phyloP scores from a whole-genome alignment of 2,113 vertebrate species.

The Aegithalos caudatus region DNA sequence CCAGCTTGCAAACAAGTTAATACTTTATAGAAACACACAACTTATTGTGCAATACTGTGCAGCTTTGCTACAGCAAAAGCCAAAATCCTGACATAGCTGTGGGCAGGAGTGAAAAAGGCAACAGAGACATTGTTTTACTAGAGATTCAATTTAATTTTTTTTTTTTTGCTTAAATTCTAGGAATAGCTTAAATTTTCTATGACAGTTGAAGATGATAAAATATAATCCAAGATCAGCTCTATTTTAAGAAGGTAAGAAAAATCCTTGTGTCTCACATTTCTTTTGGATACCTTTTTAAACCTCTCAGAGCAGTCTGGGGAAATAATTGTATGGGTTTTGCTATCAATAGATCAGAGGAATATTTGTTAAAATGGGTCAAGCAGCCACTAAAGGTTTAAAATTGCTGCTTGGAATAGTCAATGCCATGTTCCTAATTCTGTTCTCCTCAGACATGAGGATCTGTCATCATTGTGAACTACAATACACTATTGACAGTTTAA shows the following conservation, averaged over 20 bases:
- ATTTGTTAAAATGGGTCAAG: neutral
- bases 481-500: neutral
- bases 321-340: neutral
- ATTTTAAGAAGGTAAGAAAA: slow-evolving; percentile 4
- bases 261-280: neutral
- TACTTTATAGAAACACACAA: neutral
- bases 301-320: neutral
- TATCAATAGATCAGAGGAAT: neutral
- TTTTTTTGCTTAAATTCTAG: neutral
- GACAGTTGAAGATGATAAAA: neutral
- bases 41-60: neutral
- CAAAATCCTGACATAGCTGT: neutral
- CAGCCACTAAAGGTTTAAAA: neutral
- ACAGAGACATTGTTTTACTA: neutral
- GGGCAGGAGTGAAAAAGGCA: neutral
- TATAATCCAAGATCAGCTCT: slow-evolving; percentile 2
- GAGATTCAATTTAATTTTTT: neutral
- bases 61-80: neutral
- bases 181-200: slow-evolving; percentile 27
- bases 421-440: neutral
- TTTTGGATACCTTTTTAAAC: neutral
- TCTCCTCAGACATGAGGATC: neutral
- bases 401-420: neutral
- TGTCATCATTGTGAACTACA: neutral
- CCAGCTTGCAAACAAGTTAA: neutral